Conservation (phyloP, 2,888 invertebrate genomes). For the Cephus nigrinus region DNA sequence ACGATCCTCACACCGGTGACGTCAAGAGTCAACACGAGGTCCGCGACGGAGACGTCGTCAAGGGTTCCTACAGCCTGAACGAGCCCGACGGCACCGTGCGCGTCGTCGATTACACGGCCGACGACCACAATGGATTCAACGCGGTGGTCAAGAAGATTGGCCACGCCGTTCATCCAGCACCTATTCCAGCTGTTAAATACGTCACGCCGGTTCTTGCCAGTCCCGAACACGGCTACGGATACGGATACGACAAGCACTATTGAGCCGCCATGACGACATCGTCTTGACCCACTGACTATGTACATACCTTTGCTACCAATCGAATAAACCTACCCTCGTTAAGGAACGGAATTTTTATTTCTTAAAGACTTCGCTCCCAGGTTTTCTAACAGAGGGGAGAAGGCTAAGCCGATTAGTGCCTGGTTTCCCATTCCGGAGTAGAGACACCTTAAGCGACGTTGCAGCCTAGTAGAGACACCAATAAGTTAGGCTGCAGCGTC, state of each 20-base stretch:
- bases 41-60: slow-evolving; percentile 63
- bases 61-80: slow-evolving; percentile 62
- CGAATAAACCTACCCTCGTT: neutral
- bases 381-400: neutral
- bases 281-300: neutral
- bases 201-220: slow-evolving; percentile 43
- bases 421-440: too few species aligned
- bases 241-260: slow-evolving; percentile 51
- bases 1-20: slow-evolving; percentile 62
- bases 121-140: slow-evolving; percentile 62
- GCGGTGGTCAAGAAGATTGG: slow-evolving; percentile 63
- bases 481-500: too few species aligned
- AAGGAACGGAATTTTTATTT: neutral
- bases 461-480: too few species aligned
- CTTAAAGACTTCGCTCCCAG: neutral
- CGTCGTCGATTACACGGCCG: slow-evolving; percentile 62
- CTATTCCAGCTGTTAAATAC: slow-evolving; percentile 51
- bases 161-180: slow-evolving; percentile 51
- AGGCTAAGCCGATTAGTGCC: neutral
- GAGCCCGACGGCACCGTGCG: slow-evolving; percentile 63
- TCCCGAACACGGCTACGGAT: slow-evolving; percentile 33
- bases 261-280: slow-evolving; percentile 15
- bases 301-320: neutral
- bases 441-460: neutral
- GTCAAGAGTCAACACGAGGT: slow-evolving; percentile 62